Evolutionary conservation across 2,888 invertebrate genomes (phyloP), one percentile per base, ranked within the genome.

Genomic region (Molorchus minor): DNA sequence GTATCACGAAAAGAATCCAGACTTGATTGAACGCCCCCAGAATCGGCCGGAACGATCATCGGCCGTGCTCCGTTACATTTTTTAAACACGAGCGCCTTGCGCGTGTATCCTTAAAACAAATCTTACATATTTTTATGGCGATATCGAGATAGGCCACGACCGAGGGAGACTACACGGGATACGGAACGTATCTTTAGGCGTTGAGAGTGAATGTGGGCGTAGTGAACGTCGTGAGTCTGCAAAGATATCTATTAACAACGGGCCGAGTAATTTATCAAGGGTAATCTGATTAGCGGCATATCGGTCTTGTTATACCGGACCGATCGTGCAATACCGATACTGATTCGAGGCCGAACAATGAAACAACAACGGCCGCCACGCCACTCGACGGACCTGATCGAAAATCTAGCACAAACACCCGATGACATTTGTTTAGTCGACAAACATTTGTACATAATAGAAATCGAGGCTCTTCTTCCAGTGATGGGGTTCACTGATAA

Each of bases 231-330:
- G 78, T 77, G 78, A 76, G 75, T 71, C 69, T 69, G 71, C 73
- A 71, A 73, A 74, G 76, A 77, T 78, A 78, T 77, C 77, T 78
- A 77, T 78, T 78, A 76, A 76, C 76, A 70, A 68, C 71, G 71
- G 68, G 67, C 70, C 67, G 64, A 70, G 76, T 75, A 77, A 78
- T 78, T 78, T 77, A 77, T 78, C 77, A 77, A 73, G 71, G 71
- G 71, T 74, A 77, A 77, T 77, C 77, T 72, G 77, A 77, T 77
- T 77, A 75, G 71, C 64, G 65, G 67, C 71, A 73, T 76, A 76
- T 76, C 75, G 75, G 64, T 69, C 73, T 75, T 41, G 73, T 76
- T 76, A 72, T 74, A 72, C 68, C 69, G 70, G 72, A 30, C 52
- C 52, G 52, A 52, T 52, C 52, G 76, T 77, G 75, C 75, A 69